Percentiles rank a stretch among this genome's conserved stretches.
These are phyloP conservation scores for Dryococelus australis DNA, from an alignment of 2,888 invertebrate species.

Conservation along the genomic window DNA sequence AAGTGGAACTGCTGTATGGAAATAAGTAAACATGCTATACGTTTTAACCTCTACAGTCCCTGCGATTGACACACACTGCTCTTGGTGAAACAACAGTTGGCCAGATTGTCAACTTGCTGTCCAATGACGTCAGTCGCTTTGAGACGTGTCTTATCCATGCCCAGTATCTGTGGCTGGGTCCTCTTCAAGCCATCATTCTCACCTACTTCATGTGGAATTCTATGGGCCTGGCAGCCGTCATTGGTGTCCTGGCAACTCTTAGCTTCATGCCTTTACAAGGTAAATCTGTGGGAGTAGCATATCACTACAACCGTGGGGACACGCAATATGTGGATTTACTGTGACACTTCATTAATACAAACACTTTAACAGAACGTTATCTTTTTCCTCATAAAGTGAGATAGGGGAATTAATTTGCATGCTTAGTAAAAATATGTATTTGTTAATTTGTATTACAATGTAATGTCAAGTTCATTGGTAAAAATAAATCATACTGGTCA, in stretches of 20 bases:
- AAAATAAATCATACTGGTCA: too few relatives aligned
- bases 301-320: too few relatives aligned
- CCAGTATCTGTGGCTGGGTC: slow-evolving; percentile 89
- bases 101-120: slow-evolving; percentile 90
- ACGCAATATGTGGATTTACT: too few relatives aligned
- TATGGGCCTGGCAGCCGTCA: slow-evolving; percentile 46
- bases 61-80: slow-evolving; percentile 69
- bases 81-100: slow-evolving; percentile 81
- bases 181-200: slow-evolving; percentile 71
- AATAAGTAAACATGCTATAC: too few relatives aligned
- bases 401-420: too few relatives aligned
- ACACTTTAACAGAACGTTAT: too few relatives aligned
- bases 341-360: too few relatives aligned
- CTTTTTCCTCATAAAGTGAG: too few relatives aligned
- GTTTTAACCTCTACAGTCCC: slow-evolving; percentile 57
- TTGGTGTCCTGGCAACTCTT: slow-evolving; percentile 47
- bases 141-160: slow-evolving; percentile 84
- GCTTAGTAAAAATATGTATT: too few relatives aligned
- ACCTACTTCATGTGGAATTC: slow-evolving; percentile 61
- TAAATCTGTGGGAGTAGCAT: slow-evolving; percentile 24
- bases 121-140: slow-evolving; percentile 93
- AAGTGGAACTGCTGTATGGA: too few relatives aligned
- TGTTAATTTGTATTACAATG: too few relatives aligned
- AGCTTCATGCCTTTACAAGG: slow-evolving; percentile 48
- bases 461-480: too few relatives aligned